These are phyloP conservation scores for Oscheius sp. DNA, from an alignment of 1,140 invertebrate genomes.

Conservation along the genomic window DNA sequence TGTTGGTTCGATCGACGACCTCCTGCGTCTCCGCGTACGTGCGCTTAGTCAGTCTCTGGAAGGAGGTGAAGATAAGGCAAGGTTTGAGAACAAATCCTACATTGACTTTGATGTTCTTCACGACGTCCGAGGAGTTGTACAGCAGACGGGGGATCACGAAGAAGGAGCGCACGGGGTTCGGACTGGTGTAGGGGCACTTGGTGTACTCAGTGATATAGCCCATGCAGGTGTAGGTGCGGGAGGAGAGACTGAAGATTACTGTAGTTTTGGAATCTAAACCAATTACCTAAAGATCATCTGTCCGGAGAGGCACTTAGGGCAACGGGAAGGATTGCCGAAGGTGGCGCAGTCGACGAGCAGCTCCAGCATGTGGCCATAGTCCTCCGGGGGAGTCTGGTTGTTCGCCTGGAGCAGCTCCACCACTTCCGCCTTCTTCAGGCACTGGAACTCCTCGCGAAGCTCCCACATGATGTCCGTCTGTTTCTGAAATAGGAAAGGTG, in stretches of 20 bases:
- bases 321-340: conserved; percentile 79
- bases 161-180: neutral
- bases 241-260: conserved; percentile 1
- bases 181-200: neutral
- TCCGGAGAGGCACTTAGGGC: conserved; percentile 74
- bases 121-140: neutral
- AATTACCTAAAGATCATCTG: conserved; percentile 68
- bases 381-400: neutral
- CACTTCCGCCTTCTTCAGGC: conserved; percentile 40
- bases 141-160: neutral
- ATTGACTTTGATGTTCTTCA: neutral
- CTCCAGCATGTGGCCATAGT: conserved; percentile 71
- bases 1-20: neutral
- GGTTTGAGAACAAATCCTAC: neutral
- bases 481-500: too few relatives aligned
- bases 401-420: conserved; percentile 30
- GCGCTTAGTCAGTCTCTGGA: neutral
- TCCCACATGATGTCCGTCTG: conserved; percentile 50
- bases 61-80: neutral
- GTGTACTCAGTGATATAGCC: conserved; percentile 21
- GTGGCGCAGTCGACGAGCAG: conserved; percentile 77
- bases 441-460: conserved; percentile 44
- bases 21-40: neutral
- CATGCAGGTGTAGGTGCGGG: conserved; percentile 7
- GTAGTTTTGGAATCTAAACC: neutral